Evolutionary conservation across 2,888 invertebrate species (phyloP).

Genomic region (Leptopilina drosophilae): DNA sequence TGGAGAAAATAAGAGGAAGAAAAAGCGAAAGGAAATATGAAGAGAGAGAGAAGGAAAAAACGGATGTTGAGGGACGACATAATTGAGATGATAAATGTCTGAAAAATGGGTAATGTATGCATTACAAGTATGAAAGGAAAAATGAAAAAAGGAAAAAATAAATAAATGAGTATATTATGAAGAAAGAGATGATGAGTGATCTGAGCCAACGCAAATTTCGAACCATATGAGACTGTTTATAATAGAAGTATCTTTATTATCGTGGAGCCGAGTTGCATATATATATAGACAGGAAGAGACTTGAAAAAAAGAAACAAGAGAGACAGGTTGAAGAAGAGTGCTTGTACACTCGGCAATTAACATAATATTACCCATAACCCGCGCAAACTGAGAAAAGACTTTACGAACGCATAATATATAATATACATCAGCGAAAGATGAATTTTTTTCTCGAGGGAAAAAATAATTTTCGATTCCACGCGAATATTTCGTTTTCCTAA

Average conservation of each 20-base stretch:
- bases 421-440: neutral
- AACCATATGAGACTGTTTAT: conserved; percentile 8
- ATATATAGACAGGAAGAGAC: conserved; percentile 18
- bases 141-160: neutral
- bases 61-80: neutral
- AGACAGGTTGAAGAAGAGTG: conserved; percentile 38
- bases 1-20: too few relatives aligned
- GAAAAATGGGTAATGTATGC: conserved; percentile 8
- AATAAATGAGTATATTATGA: too few relatives aligned
- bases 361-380: conserved; percentile 62
- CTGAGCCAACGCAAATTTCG: neutral
- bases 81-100: conserved; percentile 30
- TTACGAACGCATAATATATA: neutral
- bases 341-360: conserved; percentile 56
- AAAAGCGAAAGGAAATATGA: too few relatives aligned
- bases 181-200: neutral
- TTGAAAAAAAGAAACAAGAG: conserved; percentile 29
- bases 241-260: conserved; percentile 67
- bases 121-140: neutral
- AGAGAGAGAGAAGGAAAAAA: neutral
- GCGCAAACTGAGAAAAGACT: conserved; percentile 21
- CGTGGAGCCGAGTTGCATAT: neutral
- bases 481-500: too few relatives aligned
- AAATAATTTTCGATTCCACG: neutral
- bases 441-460: conserved; percentile 6